These are phyloP conservation scores for Rhipidura dahli DNA, from an alignment of 2,113 vertebrate species.

Conservation along the genomic window DNA sequence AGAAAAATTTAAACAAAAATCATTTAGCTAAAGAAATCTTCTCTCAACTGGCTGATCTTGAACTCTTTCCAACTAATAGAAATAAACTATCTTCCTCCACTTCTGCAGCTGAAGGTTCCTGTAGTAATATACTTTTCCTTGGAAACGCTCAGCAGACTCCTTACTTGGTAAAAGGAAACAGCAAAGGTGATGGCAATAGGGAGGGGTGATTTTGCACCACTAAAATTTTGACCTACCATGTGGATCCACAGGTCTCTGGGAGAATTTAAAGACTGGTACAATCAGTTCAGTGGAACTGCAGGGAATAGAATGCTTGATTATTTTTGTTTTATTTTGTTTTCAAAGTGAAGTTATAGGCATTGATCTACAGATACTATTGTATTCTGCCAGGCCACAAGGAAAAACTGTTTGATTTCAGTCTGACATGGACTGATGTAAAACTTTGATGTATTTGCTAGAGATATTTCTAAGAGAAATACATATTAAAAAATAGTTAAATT, in stretches of 20 bases:
- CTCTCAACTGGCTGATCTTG: not conserved
- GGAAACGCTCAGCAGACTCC: not conserved
- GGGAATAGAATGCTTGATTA: constrained; percentile 36
- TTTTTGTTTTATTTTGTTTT: constrained; percentile 26
- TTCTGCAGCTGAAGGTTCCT: not conserved
- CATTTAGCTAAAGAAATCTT: not conserved
- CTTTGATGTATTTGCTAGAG: constrained; percentile 47
- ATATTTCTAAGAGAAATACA: constrained; percentile 42
- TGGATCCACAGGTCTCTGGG: not conserved
- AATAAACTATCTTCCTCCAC: not conserved
- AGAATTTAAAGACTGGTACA: not conserved
- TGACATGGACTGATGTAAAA: not conserved
- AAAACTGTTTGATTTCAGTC: constrained; percentile 32
- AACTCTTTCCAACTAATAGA: not conserved
- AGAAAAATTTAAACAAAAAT: not conserved
- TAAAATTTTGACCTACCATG: not conserved
- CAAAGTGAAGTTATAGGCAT: constrained; percentile 14
- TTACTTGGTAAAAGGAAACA: not conserved
- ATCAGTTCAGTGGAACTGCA: not conserved
- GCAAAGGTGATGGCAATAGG: not conserved
- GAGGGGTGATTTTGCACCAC: not conserved
- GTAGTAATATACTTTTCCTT: not conserved
- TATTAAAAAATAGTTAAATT: constrained; percentile 46
- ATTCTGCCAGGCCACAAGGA: not conserved
- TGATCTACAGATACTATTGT: constrained; percentile 44